Percentiles rank a stretch among this genome's conserved stretches.
Evolutionary conservation across 2,888 invertebrate genomes (phyloP).

Genomic region (Apodemia mormo): DNA sequence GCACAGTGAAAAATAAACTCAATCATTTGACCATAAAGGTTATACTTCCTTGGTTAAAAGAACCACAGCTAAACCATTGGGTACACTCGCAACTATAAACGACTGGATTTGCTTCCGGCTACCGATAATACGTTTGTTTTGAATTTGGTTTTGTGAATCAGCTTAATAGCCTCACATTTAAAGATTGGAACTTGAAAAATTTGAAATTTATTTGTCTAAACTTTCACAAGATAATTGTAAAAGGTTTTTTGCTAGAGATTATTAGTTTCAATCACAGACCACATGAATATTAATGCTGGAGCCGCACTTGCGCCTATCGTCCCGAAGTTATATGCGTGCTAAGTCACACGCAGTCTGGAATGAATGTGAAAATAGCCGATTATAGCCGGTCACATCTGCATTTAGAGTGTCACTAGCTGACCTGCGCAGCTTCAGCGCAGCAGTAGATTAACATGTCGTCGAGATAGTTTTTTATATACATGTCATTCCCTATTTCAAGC

Average conservation of each 20-base stretch:
- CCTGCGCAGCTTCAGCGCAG: too few relatives aligned
- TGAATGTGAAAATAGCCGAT: too few relatives aligned
- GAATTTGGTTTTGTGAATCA: conserved; percentile 23
- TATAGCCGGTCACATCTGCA: too few relatives aligned
- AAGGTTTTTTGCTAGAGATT: neutral
- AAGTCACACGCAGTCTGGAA: too few relatives aligned
- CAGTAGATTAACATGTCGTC: too few relatives aligned
- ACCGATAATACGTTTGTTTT: conserved; percentile 23
- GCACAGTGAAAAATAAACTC: neutral
- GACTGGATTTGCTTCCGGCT: conserved; percentile 27
- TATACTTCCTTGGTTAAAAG: neutral
- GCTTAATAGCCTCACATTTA: conserved; percentile 12
- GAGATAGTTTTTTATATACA: too few relatives aligned
- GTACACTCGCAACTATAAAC: conserved; percentile 30
- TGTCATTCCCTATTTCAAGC: too few relatives aligned
- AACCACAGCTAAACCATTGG: conserved; percentile 21
- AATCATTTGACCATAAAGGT: neutral
- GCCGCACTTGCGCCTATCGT: too few relatives aligned
- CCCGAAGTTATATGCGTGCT: too few relatives aligned
- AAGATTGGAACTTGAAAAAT: conserved; percentile 2
- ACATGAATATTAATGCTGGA: too few relatives aligned
- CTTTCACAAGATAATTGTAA: neutral
- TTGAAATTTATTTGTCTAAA: neutral
- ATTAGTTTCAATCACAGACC: too few relatives aligned
- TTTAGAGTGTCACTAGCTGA: too few relatives aligned